Evolutionary conservation across 2,113 vertebrate genomes (phyloP).

Genomic region (Nycticorax nycticorax): DNA sequence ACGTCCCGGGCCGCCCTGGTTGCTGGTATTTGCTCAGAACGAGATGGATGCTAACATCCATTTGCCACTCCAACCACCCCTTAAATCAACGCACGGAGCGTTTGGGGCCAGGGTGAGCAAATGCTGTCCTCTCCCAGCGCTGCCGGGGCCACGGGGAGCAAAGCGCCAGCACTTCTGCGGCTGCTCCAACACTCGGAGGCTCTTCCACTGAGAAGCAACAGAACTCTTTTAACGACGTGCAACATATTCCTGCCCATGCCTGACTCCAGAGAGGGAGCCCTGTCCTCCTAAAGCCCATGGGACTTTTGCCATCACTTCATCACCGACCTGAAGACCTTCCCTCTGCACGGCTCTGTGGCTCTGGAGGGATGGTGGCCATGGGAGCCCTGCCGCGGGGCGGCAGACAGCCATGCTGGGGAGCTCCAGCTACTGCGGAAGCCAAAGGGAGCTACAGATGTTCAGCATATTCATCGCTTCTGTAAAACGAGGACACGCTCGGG

Average conservation of each 20-base stretch:
- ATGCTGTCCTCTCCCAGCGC: accelerated
- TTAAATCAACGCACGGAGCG: accelerated
- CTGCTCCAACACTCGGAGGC: neutral
- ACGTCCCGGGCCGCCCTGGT: accelerated
- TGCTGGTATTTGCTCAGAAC: accelerated
- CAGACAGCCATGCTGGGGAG: accelerated
- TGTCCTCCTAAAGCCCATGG: accelerated
- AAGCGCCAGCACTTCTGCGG: neutral
- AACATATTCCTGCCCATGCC: neutral
- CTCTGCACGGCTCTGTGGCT: accelerated
- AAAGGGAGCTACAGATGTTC: accelerated
- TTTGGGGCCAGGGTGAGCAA: neutral
- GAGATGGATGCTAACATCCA: accelerated
- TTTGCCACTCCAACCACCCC: accelerated
- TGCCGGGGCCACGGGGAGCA: accelerated
- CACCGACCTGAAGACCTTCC: neutral
- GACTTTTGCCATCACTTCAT: neutral
- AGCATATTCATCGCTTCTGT: neutral
- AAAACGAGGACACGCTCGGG: neutral
- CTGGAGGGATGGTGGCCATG: neutral
- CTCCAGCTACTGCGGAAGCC: neutral
- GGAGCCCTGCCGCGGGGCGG: neutral
- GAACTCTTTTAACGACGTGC: neutral
- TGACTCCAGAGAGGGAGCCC: neutral
- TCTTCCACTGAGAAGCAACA: neutral